Evolutionary conservation across 2,888 invertebrate species (phyloP).

Genomic region (Ormyrus nitidulus): DNA sequence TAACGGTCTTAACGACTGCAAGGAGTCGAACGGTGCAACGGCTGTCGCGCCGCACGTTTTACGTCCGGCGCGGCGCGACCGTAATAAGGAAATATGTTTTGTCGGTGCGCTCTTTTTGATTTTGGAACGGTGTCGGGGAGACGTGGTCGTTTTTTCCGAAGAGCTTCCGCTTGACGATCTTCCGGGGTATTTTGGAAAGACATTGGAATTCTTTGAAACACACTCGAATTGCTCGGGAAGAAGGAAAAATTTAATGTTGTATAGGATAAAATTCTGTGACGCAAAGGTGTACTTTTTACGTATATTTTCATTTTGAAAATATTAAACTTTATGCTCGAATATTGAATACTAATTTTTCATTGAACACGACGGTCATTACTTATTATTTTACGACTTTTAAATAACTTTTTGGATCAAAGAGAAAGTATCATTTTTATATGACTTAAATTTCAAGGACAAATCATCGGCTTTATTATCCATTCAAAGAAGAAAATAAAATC

Average conservation of each 20-base stretch:
- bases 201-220: too few relatives aligned
- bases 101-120: constrained; percentile 35
- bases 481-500: not conserved
- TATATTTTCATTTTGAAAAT: too few relatives aligned
- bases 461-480: not conserved
- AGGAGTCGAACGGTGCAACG: not conserved
- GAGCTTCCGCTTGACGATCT: too few relatives aligned
- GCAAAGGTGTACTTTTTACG: too few relatives aligned
- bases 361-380: too few relatives aligned
- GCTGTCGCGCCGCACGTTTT: constrained; percentile 12
- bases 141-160: too few relatives aligned
- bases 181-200: too few relatives aligned
- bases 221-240: too few relatives aligned
- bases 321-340: too few relatives aligned
- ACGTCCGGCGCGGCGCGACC: not conserved
- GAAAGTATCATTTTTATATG: constrained; percentile 23
- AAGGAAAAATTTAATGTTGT: too few relatives aligned
- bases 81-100: constrained; percentile 44
- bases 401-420: constrained; percentile 7
- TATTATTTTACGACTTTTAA: not conserved
- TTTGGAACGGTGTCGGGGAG: not conserved
- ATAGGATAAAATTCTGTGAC: too few relatives aligned
- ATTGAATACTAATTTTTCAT: too few relatives aligned
- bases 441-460: constrained; percentile 28
- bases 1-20: constrained; percentile 40